These are phyloP conservation scores for Palythoa grandiflora DNA, from an alignment of 92 coral and sea anemone species.

Conservation along the genomic window DNA sequence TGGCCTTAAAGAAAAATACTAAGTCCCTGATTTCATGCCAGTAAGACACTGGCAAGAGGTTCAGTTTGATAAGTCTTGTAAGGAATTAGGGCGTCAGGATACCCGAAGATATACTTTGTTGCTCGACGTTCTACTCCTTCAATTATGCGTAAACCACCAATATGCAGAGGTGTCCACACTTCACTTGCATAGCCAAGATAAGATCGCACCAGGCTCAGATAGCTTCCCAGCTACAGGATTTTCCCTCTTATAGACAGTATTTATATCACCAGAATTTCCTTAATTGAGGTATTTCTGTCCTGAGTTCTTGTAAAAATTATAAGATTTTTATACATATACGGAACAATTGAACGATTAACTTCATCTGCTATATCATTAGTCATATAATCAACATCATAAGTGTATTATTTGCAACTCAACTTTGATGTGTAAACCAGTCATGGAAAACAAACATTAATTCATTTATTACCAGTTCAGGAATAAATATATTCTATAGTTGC, in stretches of 20 bases:
- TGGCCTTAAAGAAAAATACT: too few species aligned
- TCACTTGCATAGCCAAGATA: too few species aligned
- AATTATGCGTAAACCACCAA: too few species aligned
- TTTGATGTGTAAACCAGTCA: slow-evolving; percentile 12
- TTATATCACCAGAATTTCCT: background rate
- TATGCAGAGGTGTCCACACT: too few species aligned
- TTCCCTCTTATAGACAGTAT: slow-evolving; percentile 12
- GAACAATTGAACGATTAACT: background rate
- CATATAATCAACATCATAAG: slow-evolving; percentile 25
- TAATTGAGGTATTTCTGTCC: slow-evolving; percentile 10
- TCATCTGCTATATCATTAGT: slow-evolving; percentile 12
- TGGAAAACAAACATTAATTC: slow-evolving; percentile 1
- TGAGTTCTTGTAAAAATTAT: slow-evolving; percentile 13
- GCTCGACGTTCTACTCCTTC: too few species aligned
- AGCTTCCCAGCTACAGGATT: slow-evolving; percentile 16
- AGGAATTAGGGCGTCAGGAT: too few species aligned
- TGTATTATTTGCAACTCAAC: slow-evolving; percentile 35
- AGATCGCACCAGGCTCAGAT: background rate
- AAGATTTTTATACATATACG: background rate
- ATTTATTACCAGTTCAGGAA: slow-evolving; percentile 14
- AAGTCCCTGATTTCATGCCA: too few species aligned
- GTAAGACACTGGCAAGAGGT: too few species aligned
- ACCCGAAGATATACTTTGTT: too few species aligned
- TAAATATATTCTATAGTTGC: slow-evolving; percentile 5
- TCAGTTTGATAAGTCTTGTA: too few species aligned